Conservation (phyloP, 2,113 vertebrate species). For the Phasianus colchicus region DNA sequence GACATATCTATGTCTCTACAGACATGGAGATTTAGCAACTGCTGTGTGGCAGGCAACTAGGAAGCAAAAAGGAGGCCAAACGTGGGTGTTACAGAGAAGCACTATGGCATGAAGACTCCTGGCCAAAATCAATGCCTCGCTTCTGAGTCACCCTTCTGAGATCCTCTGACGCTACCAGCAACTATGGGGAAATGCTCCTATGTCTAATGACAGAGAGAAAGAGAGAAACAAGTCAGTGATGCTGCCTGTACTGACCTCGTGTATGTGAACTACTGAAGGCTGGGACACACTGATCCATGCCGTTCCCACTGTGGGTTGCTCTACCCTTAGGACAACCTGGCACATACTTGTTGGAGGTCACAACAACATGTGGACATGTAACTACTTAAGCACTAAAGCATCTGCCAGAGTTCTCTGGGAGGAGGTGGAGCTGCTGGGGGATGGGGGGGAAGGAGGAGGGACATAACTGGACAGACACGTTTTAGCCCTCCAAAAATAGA, state of each 20-base stretch:
- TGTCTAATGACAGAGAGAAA: neutral
- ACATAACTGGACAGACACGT: no score
- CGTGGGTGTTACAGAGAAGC: neutral
- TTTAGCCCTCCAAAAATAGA: neutral
- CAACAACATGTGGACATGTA: neutral
- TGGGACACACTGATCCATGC: neutral
- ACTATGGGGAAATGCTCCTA: neutral
- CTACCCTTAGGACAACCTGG: neutral
- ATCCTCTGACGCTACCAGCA: neutral
- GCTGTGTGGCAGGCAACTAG: neutral
- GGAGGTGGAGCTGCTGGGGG: no score
- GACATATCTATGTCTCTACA: neutral
- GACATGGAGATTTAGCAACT: neutral
- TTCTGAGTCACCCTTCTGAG: conserved; percentile 6
- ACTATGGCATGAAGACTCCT: neutral
- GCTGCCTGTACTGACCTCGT: neutral
- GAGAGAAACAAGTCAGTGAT: neutral
- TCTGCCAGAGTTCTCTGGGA: neutral
- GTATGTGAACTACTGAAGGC: neutral
- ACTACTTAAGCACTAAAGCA: neutral
- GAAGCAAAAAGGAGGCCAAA: neutral
- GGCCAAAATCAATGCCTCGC: neutral
- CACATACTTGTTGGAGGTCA: neutral
- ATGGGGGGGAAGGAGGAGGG: no score
- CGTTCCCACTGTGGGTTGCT: neutral